These are phyloP conservation scores for Mycetomoellerius zeteki DNA, from an alignment of 1,140 invertebrate species.

Conservation along the genomic window DNA sequence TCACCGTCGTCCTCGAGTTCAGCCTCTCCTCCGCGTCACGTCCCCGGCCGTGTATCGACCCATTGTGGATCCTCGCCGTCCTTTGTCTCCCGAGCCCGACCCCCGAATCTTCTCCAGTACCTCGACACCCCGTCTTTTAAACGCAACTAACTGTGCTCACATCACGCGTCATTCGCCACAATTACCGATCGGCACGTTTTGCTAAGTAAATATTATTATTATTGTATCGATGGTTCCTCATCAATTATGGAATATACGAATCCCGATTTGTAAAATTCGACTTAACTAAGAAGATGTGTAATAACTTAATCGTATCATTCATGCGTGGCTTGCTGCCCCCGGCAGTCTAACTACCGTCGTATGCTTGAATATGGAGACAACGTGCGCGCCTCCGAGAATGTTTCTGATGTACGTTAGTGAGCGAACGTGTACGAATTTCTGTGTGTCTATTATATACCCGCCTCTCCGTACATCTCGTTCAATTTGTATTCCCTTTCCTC, in stretches of 20 bases:
- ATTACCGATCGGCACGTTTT: conserved; percentile 83
- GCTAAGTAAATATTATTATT: conserved; percentile 81
- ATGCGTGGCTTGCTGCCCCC: conserved; percentile 82
- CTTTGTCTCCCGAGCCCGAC: conserved; percentile 56
- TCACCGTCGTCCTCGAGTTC: conserved; percentile 22
- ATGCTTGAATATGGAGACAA: conserved; percentile 73
- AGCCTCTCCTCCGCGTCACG: neutral
- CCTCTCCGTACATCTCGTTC: conserved; percentile 27
- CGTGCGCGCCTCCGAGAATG: conserved; percentile 62
- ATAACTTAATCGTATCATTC: conserved; percentile 77
- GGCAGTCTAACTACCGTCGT: conserved; percentile 81
- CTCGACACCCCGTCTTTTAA: conserved; percentile 60
- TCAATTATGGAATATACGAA: conserved; percentile 83
- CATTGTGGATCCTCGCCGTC: conserved; percentile 64
- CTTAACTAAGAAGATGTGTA: conserved; percentile 79
- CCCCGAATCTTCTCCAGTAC: conserved; percentile 22
- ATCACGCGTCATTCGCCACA: conserved; percentile 81
- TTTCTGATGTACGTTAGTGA: conserved; percentile 58
- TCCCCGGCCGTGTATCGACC: conserved; percentile 39
- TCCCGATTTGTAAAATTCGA: conserved; percentile 84
- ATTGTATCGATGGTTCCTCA: conserved; percentile 86
- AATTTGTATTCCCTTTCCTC: conserved; percentile 15
- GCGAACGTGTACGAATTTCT: conserved; percentile 50
- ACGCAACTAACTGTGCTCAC: conserved; percentile 81
- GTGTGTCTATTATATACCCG: conserved; percentile 36